These are phyloP conservation scores for Colius striatus DNA, from an alignment of 2,113 vertebrate species.

Conservation along the genomic window DNA sequence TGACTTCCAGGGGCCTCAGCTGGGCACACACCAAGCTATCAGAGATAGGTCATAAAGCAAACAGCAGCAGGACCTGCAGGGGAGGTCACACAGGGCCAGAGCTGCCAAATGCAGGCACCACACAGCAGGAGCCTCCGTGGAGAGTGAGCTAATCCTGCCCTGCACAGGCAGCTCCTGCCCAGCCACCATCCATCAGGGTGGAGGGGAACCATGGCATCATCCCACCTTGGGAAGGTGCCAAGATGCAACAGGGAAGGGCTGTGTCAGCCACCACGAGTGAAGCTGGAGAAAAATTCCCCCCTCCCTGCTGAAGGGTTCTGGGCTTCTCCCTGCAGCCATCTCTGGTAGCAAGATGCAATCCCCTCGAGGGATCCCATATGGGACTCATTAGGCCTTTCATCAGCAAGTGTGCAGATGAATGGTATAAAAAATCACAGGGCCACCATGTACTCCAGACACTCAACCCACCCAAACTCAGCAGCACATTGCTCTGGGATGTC, in stretches of 20 bases:
- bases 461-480: background rate
- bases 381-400: background rate
- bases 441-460: background rate
- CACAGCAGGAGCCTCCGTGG: background rate
- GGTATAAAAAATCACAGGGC: background rate
- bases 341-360: background rate
- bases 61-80: background rate
- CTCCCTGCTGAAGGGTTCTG: background rate
- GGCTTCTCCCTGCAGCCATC: background rate
- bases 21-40: background rate
- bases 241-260: background rate
- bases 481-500: background rate
- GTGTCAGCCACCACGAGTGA: background rate
- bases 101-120: background rate
- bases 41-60: conserved; percentile 59
- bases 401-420: background rate
- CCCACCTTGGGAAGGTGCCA: background rate
- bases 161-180: background rate
- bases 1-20: background rate
- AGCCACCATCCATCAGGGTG: background rate
- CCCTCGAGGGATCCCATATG: background rate
- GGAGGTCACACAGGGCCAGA: background rate
- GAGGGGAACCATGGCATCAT: background rate
- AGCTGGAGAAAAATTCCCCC: background rate
- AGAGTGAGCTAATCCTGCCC: conserved; percentile 18